Evolutionary conservation across 2,888 invertebrate species (phyloP).

Genomic region (Alloscopus bannaensis): DNA sequence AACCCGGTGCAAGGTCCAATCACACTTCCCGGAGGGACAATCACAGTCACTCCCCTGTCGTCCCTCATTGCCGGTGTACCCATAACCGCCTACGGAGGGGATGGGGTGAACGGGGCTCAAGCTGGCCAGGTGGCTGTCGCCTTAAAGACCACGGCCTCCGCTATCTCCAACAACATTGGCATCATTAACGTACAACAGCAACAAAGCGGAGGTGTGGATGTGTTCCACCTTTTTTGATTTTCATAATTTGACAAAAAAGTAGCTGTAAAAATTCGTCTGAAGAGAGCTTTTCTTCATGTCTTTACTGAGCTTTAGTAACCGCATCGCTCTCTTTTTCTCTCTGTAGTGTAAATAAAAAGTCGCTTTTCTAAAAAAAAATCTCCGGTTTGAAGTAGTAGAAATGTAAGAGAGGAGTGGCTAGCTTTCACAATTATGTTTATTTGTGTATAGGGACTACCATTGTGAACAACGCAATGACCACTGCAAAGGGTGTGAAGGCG

Average conservation of each 20-base stretch:
- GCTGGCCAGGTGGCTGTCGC: conserved; percentile 42
- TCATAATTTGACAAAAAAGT: too few species aligned
- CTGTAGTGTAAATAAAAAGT: too few species aligned
- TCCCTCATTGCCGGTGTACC: conserved; percentile 64
- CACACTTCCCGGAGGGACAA: conserved; percentile 72
- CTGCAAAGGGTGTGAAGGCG: conserved; percentile 26
- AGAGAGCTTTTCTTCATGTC: too few species aligned
- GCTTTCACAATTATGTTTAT: neutral
- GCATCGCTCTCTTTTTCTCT: too few species aligned
- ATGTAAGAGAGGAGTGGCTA: too few species aligned
- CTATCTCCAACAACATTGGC: conserved; percentile 42
- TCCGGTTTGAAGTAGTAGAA: neutral
- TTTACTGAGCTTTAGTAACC: too few species aligned
- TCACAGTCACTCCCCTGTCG: conserved; percentile 71
- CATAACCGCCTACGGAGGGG: conserved; percentile 40
- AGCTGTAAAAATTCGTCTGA: too few species aligned
- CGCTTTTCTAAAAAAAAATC: too few species aligned
- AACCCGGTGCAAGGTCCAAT: conserved; percentile 71
- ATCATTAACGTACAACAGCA: conserved; percentile 55
- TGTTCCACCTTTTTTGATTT: neutral
- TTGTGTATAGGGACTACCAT: conserved; percentile 23
- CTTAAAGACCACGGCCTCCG: conserved; percentile 38
- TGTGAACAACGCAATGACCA: conserved; percentile 28
- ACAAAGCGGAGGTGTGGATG: conserved; percentile 25
- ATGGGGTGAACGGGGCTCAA: conserved; percentile 59